Evolutionary conservation across 2,888 invertebrate species (phyloP), one percentile per base, ranked within the genome.

Genomic region (Trisateles emortualis): DNA sequence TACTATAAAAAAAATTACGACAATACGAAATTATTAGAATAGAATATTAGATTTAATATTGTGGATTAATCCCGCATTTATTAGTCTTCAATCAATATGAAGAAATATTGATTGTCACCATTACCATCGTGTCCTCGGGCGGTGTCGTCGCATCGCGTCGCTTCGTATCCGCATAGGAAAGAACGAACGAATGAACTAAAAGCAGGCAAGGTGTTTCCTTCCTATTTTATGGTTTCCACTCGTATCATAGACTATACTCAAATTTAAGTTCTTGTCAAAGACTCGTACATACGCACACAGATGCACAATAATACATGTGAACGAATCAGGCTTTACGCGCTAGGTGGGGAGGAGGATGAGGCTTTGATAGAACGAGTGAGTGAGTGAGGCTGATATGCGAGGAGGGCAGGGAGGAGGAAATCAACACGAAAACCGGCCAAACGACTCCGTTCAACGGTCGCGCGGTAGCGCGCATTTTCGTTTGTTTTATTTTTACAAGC

Each of bases 361-460:
- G 90, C 87, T 90, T 86, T 75, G 48, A 59, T 59, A 32, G 54
- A 55, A 55, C 47, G 81, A 80, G 59, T 65, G 67, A 78, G 69
- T 68, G 68, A 75, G 74, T 68, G 74, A 78, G 72, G 81, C 77
- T 52, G 48, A 39, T 52, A 42, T 30, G 33, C 40, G 54, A 76
- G 76, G 84, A 79, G 81, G 76, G 84, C 75, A 81, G 81, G 79
- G 77, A 69, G 60, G 47, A 43, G 71, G 76, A 68, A 74, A 76
- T 76, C 75, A 80, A 79, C 57, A 59, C 40, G 60, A 70, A 87
- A 92, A 92, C 92, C 89, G 89, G 91, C 87, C 87, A 86, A 90
- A 91, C 92, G 78, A 86, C 91, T 90, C 86, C 85, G 84, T 84
- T 77, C 90, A 92, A 92, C 92, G 92, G 92, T 89, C 88, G 91